These are phyloP conservation scores for Pungitius pungitius DNA, from an alignment of 2,113 vertebrate genomes.

Conservation along the genomic window DNA sequence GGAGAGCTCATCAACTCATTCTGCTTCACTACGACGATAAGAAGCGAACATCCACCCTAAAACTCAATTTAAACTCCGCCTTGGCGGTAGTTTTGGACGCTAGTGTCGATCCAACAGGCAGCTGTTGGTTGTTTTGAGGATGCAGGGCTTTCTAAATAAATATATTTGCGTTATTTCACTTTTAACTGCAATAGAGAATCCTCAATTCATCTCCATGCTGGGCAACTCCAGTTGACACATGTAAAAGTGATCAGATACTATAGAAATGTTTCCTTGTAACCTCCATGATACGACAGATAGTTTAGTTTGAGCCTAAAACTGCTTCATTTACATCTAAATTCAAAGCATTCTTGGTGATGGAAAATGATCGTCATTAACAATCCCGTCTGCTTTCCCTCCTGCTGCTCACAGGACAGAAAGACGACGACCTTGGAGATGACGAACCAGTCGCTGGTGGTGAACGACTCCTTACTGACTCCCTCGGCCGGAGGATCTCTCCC, in stretches of 20 bases:
- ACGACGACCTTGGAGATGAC: conserved; percentile 73
- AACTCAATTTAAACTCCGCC: not conserved
- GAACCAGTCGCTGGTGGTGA: conserved; percentile 84
- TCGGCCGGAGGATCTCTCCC: conserved; percentile 43
- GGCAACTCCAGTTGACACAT: not conserved
- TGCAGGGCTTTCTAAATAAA: not conserved
- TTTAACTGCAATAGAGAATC: not conserved
- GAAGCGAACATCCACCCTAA: not conserved
- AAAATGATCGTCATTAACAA: conserved; percentile 3
- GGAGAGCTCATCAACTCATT: conserved; percentile 55
- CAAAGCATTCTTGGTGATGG: not conserved
- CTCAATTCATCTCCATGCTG: not conserved
- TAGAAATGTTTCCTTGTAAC: not conserved
- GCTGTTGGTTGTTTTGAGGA: not conserved
- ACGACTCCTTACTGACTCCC: conserved; percentile 73
- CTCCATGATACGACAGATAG: not conserved
- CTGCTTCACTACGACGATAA: not conserved
- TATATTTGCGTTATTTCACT: not conserved
- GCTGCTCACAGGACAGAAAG: conserved; percentile 53
- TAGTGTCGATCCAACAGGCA: not conserved
- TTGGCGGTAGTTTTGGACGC: fast-evolving
- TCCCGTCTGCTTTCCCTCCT: not conserved
- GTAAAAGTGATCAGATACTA: not conserved
- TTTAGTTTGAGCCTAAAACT: not conserved
- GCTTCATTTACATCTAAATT: not conserved